Evolutionary conservation across 2,797 vertebrate species (phyloP), one percentile per base, ranked within the genome.

Genomic region (Chromobotia macracanthus): DNA sequence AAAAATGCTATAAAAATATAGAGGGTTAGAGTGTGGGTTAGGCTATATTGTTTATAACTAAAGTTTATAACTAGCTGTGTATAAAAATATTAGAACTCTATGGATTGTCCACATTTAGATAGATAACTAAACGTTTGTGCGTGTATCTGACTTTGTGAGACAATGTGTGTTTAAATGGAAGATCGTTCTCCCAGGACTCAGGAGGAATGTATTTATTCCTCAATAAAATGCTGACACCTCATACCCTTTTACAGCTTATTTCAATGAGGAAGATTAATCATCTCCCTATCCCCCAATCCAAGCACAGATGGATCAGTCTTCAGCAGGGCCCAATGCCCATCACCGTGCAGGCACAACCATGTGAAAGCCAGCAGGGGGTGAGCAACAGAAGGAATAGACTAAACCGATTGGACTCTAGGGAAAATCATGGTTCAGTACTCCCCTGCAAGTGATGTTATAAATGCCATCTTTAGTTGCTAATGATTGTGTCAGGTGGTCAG

Each of bases 181-280:
- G 35, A 41, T 58, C 10, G 0, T 65, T 48, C 19, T 72, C 19
- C 16, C 44, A 35, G 23, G 28, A 28, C n/a, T n/a, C n/a, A n/a
- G n/a, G n/a, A n/a, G n/a, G n/a, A n/a, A n/a, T n/a, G 64, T 83
- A 55, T n/a, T 63, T 21, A 61, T 18, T 65, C 25, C 15, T 16
- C 85, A 82, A 73, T 79, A 76, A 86, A 88, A 79, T 87, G 21
- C 67, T 77, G 71, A 46, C 90, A 89, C 83, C 87, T 70, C n/a
- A 56, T 89, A 85, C 77, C 86, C 88, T 86, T 82, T 91, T 90
- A 90, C 72, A 81, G 82, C 80, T 90, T 83, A 87, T 91, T 89
- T 77, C 25, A 31, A 89, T 80, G 74, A 18, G 58, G 72, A 55
- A 66, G 21, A 69, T 58, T 48, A 81, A 75, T 84, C 77, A 72